phyloP scores from a whole-genome alignment of 2,888 invertebrate species.

The Cyaniris semiargus region DNA sequence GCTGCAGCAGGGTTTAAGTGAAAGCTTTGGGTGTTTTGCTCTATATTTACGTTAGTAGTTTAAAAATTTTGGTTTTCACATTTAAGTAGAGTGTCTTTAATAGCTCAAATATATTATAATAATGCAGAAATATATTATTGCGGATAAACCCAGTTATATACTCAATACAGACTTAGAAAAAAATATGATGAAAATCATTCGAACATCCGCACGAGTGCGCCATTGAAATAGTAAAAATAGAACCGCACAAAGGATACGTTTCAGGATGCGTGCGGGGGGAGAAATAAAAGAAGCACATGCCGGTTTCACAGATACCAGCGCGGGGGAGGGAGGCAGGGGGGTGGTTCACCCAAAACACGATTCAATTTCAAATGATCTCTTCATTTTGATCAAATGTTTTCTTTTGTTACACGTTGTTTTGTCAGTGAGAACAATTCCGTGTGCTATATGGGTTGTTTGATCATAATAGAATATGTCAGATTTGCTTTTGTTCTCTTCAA shows the following conservation, averaged over 20 bases:
- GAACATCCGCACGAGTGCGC: not conserved
- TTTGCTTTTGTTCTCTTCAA: not conserved
- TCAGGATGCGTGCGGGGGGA: constrained; percentile 53
- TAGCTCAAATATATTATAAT: not conserved
- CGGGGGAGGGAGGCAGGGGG: constrained; percentile 32
- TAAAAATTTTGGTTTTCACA: too few species aligned
- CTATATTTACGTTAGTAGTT: too few species aligned
- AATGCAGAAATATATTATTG: not conserved
- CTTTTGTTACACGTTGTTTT: constrained; percentile 29
- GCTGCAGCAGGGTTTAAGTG: not conserved
- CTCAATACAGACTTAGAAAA: not conserved
- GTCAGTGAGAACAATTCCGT: constrained; percentile 15
- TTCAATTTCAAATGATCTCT: constrained; percentile 37
- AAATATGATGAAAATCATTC: not conserved
- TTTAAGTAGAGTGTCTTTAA: not conserved
- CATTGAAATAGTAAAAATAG: constrained; percentile 25
- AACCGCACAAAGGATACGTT: constrained; percentile 50
- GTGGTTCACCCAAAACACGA: constrained; percentile 34
- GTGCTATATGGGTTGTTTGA: constrained; percentile 8
- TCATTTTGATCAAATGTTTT: constrained; percentile 32
- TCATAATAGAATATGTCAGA: constrained; percentile 9
- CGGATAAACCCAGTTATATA: not conserved
- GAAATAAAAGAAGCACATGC: constrained; percentile 54
- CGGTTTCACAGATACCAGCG: constrained; percentile 48
- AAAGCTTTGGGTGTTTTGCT: too few species aligned